A percentile compares a stretch with the other conserved stretches of the same genome.
These are phyloP conservation scores for Mus spretus DNA, from an alignment of 2,797 vertebrate species.

Conservation along the genomic window DNA sequence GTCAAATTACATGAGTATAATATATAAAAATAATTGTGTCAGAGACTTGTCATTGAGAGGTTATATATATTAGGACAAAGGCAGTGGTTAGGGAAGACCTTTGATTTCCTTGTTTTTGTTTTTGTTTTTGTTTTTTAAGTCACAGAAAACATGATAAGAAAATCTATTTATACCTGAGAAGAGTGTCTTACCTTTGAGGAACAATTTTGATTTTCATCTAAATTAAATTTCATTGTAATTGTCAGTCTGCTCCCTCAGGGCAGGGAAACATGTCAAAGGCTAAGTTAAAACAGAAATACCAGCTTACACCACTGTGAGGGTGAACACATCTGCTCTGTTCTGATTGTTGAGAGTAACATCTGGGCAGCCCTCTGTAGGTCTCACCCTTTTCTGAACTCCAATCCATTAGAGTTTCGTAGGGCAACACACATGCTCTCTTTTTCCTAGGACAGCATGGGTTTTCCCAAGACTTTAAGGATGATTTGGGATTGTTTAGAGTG, in stretches of 20 bases:
- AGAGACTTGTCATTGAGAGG: slow-evolving; percentile 34
- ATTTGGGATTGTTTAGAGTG: neutral
- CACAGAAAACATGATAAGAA: neutral
- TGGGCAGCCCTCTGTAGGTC: neutral
- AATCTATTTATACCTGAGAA: neutral
- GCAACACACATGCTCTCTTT: neutral
- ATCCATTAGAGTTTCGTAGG: neutral
- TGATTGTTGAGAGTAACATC: neutral
- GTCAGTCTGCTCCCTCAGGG: neutral
- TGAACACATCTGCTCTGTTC: neutral
- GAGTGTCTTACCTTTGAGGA: neutral
- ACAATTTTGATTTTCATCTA: slow-evolving; percentile 24
- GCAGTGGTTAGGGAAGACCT: neutral
- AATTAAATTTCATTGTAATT: slow-evolving; percentile 37
- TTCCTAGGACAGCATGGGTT: neutral
- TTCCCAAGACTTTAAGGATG: slow-evolving; percentile 49
- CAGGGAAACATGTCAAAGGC: slow-evolving; percentile 14
- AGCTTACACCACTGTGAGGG: neutral
- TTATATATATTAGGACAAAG: neutral
- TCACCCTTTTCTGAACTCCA: slow-evolving; percentile 15
- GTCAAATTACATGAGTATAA: slow-evolving; percentile 3
- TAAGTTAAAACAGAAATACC: slow-evolving; percentile 26
- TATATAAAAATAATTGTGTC: slow-evolving; percentile 14
- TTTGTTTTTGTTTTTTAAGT: neutral
- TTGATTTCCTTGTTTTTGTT: neutral